A percentile compares a stretch with the other conserved stretches of the same genome.
These are phyloP conservation scores for Sparus aurata DNA, from an alignment of 2,797 vertebrate species.

Conservation along the genomic window DNA sequence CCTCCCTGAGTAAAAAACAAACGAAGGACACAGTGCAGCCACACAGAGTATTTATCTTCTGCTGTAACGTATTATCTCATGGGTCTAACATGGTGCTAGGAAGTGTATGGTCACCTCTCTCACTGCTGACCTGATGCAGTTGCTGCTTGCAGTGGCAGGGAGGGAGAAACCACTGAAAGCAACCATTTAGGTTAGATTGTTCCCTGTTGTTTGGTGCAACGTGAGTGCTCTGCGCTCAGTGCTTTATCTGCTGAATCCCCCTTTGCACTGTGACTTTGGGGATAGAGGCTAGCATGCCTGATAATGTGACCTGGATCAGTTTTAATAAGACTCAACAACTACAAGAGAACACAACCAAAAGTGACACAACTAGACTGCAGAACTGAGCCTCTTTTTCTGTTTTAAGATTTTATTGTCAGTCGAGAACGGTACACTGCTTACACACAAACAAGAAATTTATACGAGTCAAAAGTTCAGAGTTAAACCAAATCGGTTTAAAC, in stretches of 20 bases:
- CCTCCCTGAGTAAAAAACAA: not conserved
- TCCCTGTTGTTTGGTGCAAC: conserved; percentile 5
- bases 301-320: not conserved
- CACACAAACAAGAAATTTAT: conserved; percentile 1
- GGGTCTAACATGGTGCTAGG: not conserved
- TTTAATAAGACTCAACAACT: not conserved
- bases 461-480: conserved; percentile 2
- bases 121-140: not conserved
- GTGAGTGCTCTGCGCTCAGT: not conserved
- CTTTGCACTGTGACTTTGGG: not conserved
- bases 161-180: not conserved
- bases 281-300: not conserved
- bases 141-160: not conserved
- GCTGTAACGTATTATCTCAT: not conserved
- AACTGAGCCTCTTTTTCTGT: not conserved
- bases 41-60: not conserved
- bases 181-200: not conserved
- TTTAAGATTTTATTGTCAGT: not conserved
- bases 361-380: not conserved
- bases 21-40: not conserved
- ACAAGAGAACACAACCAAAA: not conserved
- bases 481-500: conserved; percentile 1
- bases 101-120: not conserved
- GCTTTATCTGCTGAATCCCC: conserved; percentile 1
- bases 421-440: not conserved